Base-by-base conservation (phyloP, 2,797 vertebrate species). In the Microhierax caerulescens region DNA sequence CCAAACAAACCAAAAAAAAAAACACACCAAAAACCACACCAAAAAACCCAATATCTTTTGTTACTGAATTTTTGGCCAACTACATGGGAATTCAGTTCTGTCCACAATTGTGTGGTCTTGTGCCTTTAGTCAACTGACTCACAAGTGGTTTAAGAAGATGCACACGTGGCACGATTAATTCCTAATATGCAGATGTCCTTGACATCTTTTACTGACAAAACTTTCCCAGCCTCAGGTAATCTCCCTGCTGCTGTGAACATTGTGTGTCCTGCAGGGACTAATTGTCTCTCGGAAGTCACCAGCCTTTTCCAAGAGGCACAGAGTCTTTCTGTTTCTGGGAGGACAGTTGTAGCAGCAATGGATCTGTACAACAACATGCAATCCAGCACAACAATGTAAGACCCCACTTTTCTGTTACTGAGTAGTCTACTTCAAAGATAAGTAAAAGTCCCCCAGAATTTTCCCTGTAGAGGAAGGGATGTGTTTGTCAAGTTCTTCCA, bases 141-240 rank as follows among this genome's bases (percentile, higher is more conserved):
- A n/a, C 41, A 34, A 53, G 20, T 48, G 19, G 7, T 63, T 77
- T 63, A 36, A 64, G 25, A 82, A 68, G 9, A 17, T 36, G 7
- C 11, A 6, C 1, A 5, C 0, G 0, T 9, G 19, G 21, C 4
- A 5, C 2, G 3, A 23, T 34, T 80, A 0, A 5, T 63, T 74
- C 41, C 30, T 57, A 24, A 19, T 56, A 32, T 18, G 21, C 11
- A 1, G 1, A 15, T 56, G 10, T 28, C 61, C 9, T 48, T 5
- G 3, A 1, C 85, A 22, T 8, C 28, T 91, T 54, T 47, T 32
- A 3, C n/a, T 63, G 27, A 43, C 18, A 73, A 39, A 76, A 19
- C 5, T 69, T 79, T 45, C 25, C 15, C 47, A 70, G 5, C 19
- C 59, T 90, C 45, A 11, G 20, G 13, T 82, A 48, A 45, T 48